Evolutionary conservation across 2,888 invertebrate species (phyloP), one percentile per base, ranked within the genome.

Genomic region (Lycia hirtaria): DNA sequence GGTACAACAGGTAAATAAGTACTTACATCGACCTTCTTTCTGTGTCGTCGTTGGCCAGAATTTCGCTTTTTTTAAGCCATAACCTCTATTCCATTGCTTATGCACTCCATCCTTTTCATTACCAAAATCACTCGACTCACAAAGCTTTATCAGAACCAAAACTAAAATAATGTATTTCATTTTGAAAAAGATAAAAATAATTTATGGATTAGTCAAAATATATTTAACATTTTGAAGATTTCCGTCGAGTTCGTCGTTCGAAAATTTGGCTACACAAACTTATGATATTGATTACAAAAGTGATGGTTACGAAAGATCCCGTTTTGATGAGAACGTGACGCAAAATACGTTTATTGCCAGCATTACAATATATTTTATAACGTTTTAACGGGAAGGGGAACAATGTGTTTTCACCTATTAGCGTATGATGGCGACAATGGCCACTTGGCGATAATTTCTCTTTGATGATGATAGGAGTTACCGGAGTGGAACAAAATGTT

Each of bases 1-100:
- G 14, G 1, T 14, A 32, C 7, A 32, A 14, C 19, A 2, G n/a
- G 19, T 4, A 19, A 19, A 9, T n/a, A n/a, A 9, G 12, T 62
- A 85, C 91, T 90, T 71, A 91, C 91, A 90, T 60, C 88, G 71
- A 53, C 83, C 82, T 54, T 91, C 90, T 57, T 87, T 91, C 28
- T 82, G 81, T n/a, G 64, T 62, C 4, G 81, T 81, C 90, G 9
- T 74, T 75, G 0, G 81, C 79, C 2, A 44, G 53, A 26, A 43
- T 56, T 73, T 64, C 59, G 63, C 44, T 24, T 15, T 52, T 50
- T 62, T 81, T 30, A 62, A n/a, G 50, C 35, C 40, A 12, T 45
- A 62, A 20, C 51, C 67, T 57, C 68, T 57, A 40, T 69, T 71
- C 71, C 73, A 71, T 44, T 71, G 76, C 0, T 70, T 68, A 17